Evolutionary conservation across 1,140 invertebrate genomes (phyloP).

Genomic region (Atopsyche davidsoni): DNA sequence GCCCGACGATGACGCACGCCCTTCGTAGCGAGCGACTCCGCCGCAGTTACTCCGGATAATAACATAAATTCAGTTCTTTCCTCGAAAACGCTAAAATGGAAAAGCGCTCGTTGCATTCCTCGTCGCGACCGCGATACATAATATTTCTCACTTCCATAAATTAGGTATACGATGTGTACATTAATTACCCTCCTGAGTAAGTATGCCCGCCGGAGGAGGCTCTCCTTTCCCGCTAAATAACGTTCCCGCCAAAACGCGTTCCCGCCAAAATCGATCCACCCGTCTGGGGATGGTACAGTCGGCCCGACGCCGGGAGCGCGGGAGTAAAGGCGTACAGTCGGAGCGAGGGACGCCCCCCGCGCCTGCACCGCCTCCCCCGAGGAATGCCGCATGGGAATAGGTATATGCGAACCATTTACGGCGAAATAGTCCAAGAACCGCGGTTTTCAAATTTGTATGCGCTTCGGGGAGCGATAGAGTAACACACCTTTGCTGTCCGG

Average conservation of each 20-base stretch:
- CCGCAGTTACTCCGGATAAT: background rate
- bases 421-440: conserved; percentile 9
- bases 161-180: conserved; percentile 5
- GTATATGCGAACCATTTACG: background rate
- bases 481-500: background rate
- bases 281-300: background rate
- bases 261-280: conserved; percentile 19
- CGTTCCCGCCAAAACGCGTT: conserved; percentile 6
- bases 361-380: background rate
- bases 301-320: background rate
- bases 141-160: no score
- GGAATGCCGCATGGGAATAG: background rate
- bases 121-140: no score
- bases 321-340: background rate
- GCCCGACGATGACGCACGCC: background rate
- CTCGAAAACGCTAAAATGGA: background rate
- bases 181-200: conserved; percentile 7
- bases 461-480: background rate
- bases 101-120: conserved; percentile 3
- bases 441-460: background rate
- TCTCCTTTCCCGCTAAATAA: background rate
- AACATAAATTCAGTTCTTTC: background rate
- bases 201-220: background rate
- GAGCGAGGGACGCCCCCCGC: background rate
- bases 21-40: background rate